These are phyloP conservation scores for Heliconius aoede DNA, from an alignment of 2,888 invertebrate species.

Conservation along the genomic window DNA sequence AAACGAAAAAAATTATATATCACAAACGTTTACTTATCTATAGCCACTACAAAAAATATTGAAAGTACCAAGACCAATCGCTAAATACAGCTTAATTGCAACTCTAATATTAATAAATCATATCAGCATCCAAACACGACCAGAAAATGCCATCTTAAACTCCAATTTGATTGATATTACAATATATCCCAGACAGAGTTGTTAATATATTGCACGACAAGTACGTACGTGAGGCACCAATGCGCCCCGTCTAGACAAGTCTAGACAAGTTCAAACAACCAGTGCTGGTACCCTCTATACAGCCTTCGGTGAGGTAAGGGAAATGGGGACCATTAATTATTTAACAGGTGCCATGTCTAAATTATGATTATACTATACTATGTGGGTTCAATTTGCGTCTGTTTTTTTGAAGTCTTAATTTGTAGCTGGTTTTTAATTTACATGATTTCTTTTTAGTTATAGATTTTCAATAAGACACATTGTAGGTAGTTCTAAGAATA, in stretches of 20 bases:
- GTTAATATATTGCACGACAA: constrained; percentile 42
- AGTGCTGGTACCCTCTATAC: constrained; percentile 50
- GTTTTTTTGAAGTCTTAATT: constrained; percentile 6
- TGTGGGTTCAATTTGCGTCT: background rate
- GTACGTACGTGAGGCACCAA: constrained; percentile 46
- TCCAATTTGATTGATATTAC: constrained; percentile 41
- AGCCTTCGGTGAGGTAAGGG: constrained; percentile 36
- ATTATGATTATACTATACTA: constrained; percentile 16
- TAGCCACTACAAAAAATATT: background rate
- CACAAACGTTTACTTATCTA: background rate
- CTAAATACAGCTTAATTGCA: constrained; percentile 6
- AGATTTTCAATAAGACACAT: background rate
- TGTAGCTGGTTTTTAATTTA: background rate
- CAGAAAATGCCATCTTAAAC: constrained; percentile 18
- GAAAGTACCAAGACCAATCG: background rate
- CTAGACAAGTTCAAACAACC: constrained; percentile 51
- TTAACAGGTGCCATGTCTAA: constrained; percentile 27
- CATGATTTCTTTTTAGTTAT: no score
- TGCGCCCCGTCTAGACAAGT: constrained; percentile 52
- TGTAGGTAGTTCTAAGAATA: background rate
- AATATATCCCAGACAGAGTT: constrained; percentile 41
- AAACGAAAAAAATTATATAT: background rate
- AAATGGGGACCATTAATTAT: constrained; percentile 31
- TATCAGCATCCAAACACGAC: constrained; percentile 26
- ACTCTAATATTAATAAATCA: constrained; percentile 36